Evolutionary conservation across 2,797 vertebrate species (phyloP).

Genomic region (Iguana delicatissima): DNA sequence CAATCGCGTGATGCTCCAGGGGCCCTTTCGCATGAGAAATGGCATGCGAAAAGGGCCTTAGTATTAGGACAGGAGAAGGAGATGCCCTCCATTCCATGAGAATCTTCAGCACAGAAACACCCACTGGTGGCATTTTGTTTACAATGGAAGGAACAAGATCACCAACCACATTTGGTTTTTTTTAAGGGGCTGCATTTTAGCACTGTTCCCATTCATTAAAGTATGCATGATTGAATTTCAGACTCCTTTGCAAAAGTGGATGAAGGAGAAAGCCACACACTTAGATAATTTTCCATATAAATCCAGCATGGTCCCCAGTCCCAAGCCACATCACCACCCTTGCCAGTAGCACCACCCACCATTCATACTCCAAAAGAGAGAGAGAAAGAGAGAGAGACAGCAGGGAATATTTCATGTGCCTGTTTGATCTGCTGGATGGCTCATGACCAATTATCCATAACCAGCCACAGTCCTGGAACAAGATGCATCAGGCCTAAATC

Average conservation of each 20-base stretch:
- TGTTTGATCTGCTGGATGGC: conserved; percentile 65
- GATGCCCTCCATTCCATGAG: conserved; percentile 32
- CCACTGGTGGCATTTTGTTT: conserved; percentile 71
- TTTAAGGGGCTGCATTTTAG: conserved; percentile 58
- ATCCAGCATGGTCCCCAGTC: conserved; percentile 63
- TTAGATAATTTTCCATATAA: conserved; percentile 76
- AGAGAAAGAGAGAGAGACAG: conserved; percentile 37
- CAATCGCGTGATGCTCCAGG: too few relatives aligned
- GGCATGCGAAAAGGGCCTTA: too few relatives aligned
- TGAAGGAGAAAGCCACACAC: conserved; percentile 73
- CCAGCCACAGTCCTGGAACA: conserved; percentile 63
- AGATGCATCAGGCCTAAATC: conserved; percentile 53
- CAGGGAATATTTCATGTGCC: conserved; percentile 56
- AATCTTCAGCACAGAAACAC: conserved; percentile 51
- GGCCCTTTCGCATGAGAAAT: too few relatives aligned
- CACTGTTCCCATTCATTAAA: conserved; percentile 70
- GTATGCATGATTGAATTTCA: conserved; percentile 75
- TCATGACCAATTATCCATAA: conserved; percentile 73
- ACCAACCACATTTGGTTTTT: conserved; percentile 56
- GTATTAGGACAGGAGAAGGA: conserved; percentile 12
- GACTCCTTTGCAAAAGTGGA: conserved; percentile 54
- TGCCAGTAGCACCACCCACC: conserved; percentile 49
- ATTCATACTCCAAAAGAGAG: conserved; percentile 51
- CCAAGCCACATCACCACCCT: conserved; percentile 23
- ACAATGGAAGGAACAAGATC: conserved; percentile 56